Base-by-base conservation (phyloP, 2,113 vertebrate genomes). In the Benitochromis conjunctus region DNA sequence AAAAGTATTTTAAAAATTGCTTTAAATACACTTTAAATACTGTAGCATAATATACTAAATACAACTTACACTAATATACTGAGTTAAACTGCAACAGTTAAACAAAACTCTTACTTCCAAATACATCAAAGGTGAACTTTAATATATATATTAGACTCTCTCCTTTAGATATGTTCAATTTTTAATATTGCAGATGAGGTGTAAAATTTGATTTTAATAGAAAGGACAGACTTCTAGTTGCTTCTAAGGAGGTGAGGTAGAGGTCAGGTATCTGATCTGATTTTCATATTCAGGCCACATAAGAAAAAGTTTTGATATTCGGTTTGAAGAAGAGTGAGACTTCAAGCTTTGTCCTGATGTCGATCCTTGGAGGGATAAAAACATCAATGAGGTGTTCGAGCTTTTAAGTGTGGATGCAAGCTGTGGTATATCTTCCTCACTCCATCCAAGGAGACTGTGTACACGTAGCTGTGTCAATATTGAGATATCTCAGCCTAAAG, bases 371-470 rank as follows among this genome's bases (percentile, higher is more conserved):
- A 78, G 85, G 86, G 79, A 74, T 62, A 51, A 80, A 69, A 92
- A 92, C 92, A 93, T 94, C 90, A 92, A 84, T 91, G 60, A 86
- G 80, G 80, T 74, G 80, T 31, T 66, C 51, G 36, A 86, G 88
- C 88, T 93, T 92, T 93, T 76, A 88, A 93, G 90, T 91, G 84
- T 62, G 58, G 66, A 89, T 89, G 82, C 74, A 88, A 86, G 29
- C 83, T 79, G 83, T 34, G 24, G 58, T 84, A 34, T 87, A 84
- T 84, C 77, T 88, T 89, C 64, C 83, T 54, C 82, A 88, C 83
- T 94, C 88, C 69, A 79, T 34, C 88, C 83, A 84, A 89, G 57
- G 85, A 92, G 77, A 64, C 81, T 83, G 60, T 85, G 81, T 89
- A 82, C 66, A 87, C 26, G 58, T 46, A 18, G 58, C 79, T 82